Conservation (phyloP, 2,888 invertebrate species). For the Blastobasis adustella region DNA sequence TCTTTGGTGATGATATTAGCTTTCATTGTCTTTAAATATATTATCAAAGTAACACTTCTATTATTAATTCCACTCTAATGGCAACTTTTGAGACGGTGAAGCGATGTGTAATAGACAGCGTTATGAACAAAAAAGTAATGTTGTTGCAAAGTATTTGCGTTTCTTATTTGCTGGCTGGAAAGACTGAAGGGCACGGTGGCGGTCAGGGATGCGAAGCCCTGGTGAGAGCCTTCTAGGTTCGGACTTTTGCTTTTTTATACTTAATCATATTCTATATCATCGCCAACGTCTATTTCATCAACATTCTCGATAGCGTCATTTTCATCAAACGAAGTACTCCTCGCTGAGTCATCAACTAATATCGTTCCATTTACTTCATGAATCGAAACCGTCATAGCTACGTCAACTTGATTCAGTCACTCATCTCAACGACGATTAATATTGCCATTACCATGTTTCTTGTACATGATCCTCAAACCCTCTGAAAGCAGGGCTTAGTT, state of each 20-base stretch:
- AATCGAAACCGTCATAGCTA: constrained; percentile 1
- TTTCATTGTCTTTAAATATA: too few relatives aligned
- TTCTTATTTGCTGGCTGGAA: constrained; percentile 73
- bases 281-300: constrained; percentile 25
- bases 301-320: constrained; percentile 30
- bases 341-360: not conserved
- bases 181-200: constrained; percentile 74
- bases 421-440: too few relatives aligned
- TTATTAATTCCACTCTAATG: too few relatives aligned
- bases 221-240: constrained; percentile 75
- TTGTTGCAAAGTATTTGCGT: constrained; percentile 71
- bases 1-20: too few relatives aligned
- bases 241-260: constrained; percentile 67
- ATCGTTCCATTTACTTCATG: constrained; percentile 9
- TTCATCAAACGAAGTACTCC: constrained; percentile 17
- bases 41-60: too few relatives aligned
- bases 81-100: too few relatives aligned
- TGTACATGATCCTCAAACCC: constrained; percentile 42
- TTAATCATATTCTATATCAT: constrained; percentile 8
- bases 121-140: constrained; percentile 51
- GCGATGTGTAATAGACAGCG: too few relatives aligned
- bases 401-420: too few relatives aligned
- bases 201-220: constrained; percentile 75
- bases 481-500: constrained; percentile 67
- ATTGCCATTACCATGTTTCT: too few relatives aligned